Base-by-base conservation (phyloP, 2,797 vertebrate genomes). In the Sebastes itinus region DNA sequence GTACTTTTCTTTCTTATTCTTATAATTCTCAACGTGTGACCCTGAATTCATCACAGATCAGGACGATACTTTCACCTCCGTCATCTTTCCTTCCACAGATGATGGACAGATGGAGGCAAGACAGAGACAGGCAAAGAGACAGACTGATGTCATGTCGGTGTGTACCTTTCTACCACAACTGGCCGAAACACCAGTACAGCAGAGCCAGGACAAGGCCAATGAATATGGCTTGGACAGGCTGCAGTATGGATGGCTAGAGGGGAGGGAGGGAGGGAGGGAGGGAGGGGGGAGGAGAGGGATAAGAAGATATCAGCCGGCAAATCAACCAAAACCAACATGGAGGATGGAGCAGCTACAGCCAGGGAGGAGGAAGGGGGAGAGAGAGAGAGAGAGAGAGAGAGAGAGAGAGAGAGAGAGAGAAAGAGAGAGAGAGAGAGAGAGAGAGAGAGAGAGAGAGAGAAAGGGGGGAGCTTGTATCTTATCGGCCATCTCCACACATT, bases 161-260 rank as follows among this genome's bases (percentile, higher is more conserved):
- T 92, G 97, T 99, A 99, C 98, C 98, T 99, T 98, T 98, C 98
- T 99, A 99, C 98, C 98, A 99, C 97, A 99, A 98, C 96, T 98
- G 97, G 97, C 97, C 96, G 97, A 97, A 98, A 98, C 97, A 99
- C 98, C 98, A 99, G 97, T 98, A 99, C 97, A 99, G 97, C 98
- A 99, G 97, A 98, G 97, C 98, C 98, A 99, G 97, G 97, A 98
- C 96, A 97, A 99, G 97, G 96, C 97, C 97, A 97, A 99, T 97
- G 98, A 97, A 97, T 96, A 99, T 96, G 97, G 98, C 97, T 97
- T 97, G 98, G 98, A 97, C 97, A 95, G 98, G 98, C 97, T 98
- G 98, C 97, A 98, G 97, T 96, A 98, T 97, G 97, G 98, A 98
- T 96, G 98, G 98, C 98, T 99, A 96, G 96, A 97, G 96, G 97